Evolutionary conservation across 1,140 invertebrate genomes (phyloP).

Genomic region (Aphidius gifuensis): DNA sequence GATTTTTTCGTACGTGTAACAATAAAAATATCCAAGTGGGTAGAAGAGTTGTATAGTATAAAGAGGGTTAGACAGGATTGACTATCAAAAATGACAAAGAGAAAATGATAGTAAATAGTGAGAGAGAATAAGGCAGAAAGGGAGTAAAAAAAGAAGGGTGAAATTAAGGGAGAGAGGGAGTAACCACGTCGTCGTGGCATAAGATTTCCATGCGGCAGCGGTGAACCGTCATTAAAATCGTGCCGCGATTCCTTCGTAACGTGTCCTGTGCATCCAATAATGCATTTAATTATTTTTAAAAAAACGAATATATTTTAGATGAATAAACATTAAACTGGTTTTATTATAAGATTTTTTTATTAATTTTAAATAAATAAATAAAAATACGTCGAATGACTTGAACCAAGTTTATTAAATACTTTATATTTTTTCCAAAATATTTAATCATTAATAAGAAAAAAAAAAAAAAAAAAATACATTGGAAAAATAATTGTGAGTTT

Average conservation of each 20-base stretch:
- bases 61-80: no score
- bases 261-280: slow-evolving; percentile 27
- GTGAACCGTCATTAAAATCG: slow-evolving; percentile 41
- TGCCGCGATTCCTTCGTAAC: slow-evolving; percentile 43
- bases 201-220: slow-evolving; percentile 44
- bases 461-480: no score
- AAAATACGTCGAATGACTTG: background rate
- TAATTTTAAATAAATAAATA: background rate
- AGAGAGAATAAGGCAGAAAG: background rate
- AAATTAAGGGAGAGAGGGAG: slow-evolving; percentile 28
- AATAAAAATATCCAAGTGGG: no score
- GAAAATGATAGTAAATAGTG: background rate
- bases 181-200: slow-evolving; percentile 30
- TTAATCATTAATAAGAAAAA: no score
- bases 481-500: no score
- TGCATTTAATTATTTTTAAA: background rate
- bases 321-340: background rate
- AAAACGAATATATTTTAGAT: no score
- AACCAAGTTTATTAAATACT: background rate
- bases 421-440: no score
- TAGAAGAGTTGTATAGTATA: no score
- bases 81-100: background rate
- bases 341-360: background rate
- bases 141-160: slow-evolving; percentile 18
- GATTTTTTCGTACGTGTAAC: no score